Conservation (phyloP, 92 coral and sea anemone genomes). For the Zoanthus solanderi region DNA sequence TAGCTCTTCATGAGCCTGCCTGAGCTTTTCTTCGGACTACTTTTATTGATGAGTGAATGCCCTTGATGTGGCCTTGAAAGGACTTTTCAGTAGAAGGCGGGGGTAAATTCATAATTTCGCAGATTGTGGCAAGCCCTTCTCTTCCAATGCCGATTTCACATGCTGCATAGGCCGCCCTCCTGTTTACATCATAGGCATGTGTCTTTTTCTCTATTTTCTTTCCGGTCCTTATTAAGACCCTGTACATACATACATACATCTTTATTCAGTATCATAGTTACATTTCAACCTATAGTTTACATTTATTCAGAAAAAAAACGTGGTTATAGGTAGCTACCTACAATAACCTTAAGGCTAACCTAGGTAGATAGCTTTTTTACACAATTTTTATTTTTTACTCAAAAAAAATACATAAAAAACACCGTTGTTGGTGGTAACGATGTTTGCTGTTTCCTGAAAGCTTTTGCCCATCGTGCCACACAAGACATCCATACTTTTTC, state of each 20-base stretch:
- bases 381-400: too few relatives aligned
- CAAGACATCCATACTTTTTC: too few relatives aligned
- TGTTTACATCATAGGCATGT: constrained; percentile 34
- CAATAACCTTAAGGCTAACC: too few relatives aligned
- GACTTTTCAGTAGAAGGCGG: constrained; percentile 33
- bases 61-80: constrained; percentile 15
- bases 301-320: not conserved
- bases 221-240: not conserved
- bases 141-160: constrained; percentile 34
- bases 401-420: too few relatives aligned
- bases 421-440: too few relatives aligned
- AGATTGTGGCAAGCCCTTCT: constrained; percentile 38
- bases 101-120: constrained; percentile 26
- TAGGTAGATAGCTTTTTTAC: too few relatives aligned
- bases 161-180: constrained; percentile 32
- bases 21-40: constrained; percentile 18
- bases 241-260: not conserved
- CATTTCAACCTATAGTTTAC: not conserved
- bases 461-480: too few relatives aligned
- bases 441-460: too few relatives aligned
- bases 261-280: not conserved
- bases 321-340: too few relatives aligned
- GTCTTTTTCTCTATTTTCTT: constrained; percentile 18
- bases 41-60: constrained; percentile 9
- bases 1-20: constrained; percentile 6